Base-by-base conservation (phyloP, 2,113 vertebrate genomes). In the Trogon surrucura region DNA sequence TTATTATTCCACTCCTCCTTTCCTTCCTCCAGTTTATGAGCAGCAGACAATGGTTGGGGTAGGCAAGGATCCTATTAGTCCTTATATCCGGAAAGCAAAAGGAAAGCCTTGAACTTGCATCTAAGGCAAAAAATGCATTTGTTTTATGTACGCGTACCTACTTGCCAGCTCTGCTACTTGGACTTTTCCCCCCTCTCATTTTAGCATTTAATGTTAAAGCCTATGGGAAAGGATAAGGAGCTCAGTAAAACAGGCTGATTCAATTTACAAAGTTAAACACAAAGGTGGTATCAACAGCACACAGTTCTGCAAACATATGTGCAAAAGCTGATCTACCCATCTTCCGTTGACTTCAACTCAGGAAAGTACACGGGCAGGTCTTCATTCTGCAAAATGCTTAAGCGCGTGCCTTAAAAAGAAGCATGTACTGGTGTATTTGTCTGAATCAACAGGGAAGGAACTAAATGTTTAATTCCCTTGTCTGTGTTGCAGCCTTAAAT, bases 371-470 rank as follows among this genome's bases (percentile, higher is more conserved):
- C 0, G 2, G 11, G 18, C 29, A 64, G n/a, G 21, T 57, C 69
- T 75, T 48, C 38, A 18, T 45, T 30, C 11, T 44, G 25, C 53
- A 67, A 57, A 81, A 66, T 1, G 3, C 22, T 72, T 22, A 21
- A 51, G 16, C 20, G 20, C 0, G 0, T 51, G 47, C 57, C 57
- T 53, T 48, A 48, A 36, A 47, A 73, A 54, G 38, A 34, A 87
- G 45, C 38, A 51, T 0, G 1, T 1, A 1, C 48, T 48, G 21
- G 54, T 1, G 0, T 15, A 19, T 16, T 45, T 74, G 26, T 36
- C 27, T 57, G 22, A 79, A 38, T 20, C 25, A 48, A 91, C 66
- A 21, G 60, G 13, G 8, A 27, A n/a, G 41, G 41, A 81, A 57
- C 14, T 25, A 38, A 30, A 80, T 2, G 13, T 27, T 85, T 70